Conservation (phyloP, 2,797 vertebrate species). For the Todus mexicanus region DNA sequence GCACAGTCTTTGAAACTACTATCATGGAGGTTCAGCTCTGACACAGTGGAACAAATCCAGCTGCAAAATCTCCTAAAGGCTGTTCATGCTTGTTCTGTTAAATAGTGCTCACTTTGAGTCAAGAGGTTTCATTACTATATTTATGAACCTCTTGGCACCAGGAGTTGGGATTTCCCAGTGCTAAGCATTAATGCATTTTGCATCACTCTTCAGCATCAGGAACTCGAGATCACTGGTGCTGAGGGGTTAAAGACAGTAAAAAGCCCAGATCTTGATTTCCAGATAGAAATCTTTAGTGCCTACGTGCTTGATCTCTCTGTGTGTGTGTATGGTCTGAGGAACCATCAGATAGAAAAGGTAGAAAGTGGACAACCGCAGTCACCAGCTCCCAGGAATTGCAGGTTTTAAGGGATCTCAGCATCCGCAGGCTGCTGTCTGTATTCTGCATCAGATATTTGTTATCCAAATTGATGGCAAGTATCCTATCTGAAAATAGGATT, state of each 20-base stretch:
- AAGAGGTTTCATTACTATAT: conserved; percentile 68
- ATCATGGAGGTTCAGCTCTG: conserved; percentile 49
- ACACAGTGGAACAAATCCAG: conserved; percentile 63
- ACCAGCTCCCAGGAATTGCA: neutral
- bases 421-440: neutral
- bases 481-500: conserved; percentile 55
- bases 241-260: conserved; percentile 25
- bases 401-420: neutral
- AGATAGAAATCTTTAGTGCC: neutral
- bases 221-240: neutral
- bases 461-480: conserved; percentile 70
- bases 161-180: conserved; percentile 51
- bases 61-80: conserved; percentile 63
- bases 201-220: conserved; percentile 9
- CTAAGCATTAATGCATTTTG: conserved; percentile 63
- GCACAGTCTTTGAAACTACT: neutral
- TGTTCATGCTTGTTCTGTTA: conserved; percentile 65
- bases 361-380: neutral
- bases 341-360: neutral
- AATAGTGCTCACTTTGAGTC: conserved; percentile 69
- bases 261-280: neutral
- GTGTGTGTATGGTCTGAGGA: neutral
- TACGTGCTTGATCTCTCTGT: neutral
- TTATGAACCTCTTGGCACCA: conserved; percentile 65
- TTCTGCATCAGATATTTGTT: conserved; percentile 65